Base-by-base conservation (phyloP, 2,888 invertebrate species). In the Polydesmus complanatus region DNA sequence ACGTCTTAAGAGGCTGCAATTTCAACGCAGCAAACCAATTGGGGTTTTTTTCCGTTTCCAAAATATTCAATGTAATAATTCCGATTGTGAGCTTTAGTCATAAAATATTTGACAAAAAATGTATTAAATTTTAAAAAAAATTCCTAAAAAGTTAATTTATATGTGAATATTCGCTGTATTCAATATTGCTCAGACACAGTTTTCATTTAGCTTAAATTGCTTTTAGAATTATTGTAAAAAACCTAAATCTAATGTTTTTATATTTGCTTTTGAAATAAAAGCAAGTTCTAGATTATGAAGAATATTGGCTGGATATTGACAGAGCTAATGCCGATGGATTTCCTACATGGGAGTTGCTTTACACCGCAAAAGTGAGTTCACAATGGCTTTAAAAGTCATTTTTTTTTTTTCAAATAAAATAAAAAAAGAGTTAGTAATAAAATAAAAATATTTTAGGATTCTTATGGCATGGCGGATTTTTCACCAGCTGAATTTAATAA, bases 221-320 rank as follows among this genome's bases (percentile, higher is more conserved):
- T n/a, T n/a, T n/a, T n/a, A n/a, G n/a, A n/a, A n/a, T n/a, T n/a
- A n/a, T n/a, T n/a, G n/a, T n/a, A n/a, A n/a, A n/a, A n/a, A n/a
- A n/a, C n/a, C n/a, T n/a, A n/a, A n/a, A n/a, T n/a, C n/a, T n/a
- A n/a, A n/a, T n/a, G n/a, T n/a, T n/a, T 48, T 11, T 18, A 48
- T 11, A 48, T 48, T 14, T 14, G 18, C 11, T 22, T 47, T 5
- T 27, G 56, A 5, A 50, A 22, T n/a, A 48, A 1, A 2, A 87
- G 87, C 79, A 86, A 73, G 92, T 96, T 22, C 83, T 95, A 21
- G 95, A 96, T 74, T 94, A 93, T 71, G 93, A 94, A 73, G 91
- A 89, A 0, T 95, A 93, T 90, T 88, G 91, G 54, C 88, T 95
- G 86, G 93, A 96, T 74, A 75, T 96, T 62, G 86, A 90, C 67